Conservation (phyloP, 2,113 vertebrate species). For the Lophochroa leadbeateri region DNA sequence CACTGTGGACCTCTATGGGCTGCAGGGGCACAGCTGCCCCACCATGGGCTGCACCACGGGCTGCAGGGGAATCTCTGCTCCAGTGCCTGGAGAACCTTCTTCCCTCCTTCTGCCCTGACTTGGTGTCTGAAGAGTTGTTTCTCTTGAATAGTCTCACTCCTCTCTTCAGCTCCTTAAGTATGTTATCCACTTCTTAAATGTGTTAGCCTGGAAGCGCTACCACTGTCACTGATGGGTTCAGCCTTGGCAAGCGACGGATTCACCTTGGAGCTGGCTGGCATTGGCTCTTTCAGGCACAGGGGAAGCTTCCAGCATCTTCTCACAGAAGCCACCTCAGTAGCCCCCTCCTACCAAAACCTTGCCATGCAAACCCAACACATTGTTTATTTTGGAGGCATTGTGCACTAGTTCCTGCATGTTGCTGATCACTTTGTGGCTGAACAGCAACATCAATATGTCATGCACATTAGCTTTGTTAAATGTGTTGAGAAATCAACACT, state of each 20-base stretch:
- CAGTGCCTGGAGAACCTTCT: fast-evolving
- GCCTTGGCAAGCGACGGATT: fast-evolving
- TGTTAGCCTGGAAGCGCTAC: background rate
- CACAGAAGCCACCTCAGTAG: background rate
- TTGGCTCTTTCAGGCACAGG: background rate
- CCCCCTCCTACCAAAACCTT: background rate
- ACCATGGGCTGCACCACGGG: fast-evolving
- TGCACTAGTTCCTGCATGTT: background rate
- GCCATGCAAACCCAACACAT: background rate
- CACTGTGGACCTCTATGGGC: fast-evolving
- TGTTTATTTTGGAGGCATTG: background rate
- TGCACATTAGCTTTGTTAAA: background rate
- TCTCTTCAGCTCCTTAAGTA: background rate
- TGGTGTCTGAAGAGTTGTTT: background rate
- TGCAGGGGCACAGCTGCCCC: background rate
- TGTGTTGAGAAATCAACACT: background rate
- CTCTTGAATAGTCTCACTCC: background rate
- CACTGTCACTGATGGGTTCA: fast-evolving
- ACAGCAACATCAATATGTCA: background rate
- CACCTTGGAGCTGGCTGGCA: background rate
- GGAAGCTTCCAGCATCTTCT: background rate
- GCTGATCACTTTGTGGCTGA: background rate
- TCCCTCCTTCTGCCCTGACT: background rate
- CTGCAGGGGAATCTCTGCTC: background rate
- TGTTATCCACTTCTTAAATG: background rate